Evolutionary conservation across 1,140 invertebrate species (phyloP).

Genomic region (Goniozus legneri): DNA sequence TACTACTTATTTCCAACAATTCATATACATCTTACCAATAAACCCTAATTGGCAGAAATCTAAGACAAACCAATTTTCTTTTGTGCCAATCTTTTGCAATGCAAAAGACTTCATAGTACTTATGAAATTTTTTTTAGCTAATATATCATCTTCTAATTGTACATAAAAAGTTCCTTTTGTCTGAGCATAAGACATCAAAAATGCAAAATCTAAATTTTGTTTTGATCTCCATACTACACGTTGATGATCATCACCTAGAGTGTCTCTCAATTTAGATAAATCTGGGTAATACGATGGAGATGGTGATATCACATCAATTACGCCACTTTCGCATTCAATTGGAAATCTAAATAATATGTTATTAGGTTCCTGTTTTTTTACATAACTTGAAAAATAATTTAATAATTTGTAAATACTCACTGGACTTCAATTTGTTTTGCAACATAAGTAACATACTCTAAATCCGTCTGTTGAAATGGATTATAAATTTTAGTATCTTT

Average conservation of each 20-base stretch:
- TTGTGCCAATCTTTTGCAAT: constrained; percentile 70
- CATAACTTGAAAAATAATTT: background rate
- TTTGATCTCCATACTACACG: constrained; percentile 93
- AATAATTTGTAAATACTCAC: constrained; percentile 55
- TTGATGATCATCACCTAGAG: constrained; percentile 84
- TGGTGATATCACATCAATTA: constrained; percentile 88
- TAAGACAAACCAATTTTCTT: constrained; percentile 85
- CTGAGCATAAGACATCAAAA: constrained; percentile 93
- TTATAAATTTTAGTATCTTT: constrained; percentile 16
- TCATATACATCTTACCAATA: constrained; percentile 69
- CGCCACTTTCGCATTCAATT: constrained; percentile 70
- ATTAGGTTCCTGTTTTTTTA: background rate
- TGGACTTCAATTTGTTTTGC: constrained; percentile 72
- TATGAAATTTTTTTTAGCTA: constrained; percentile 84
- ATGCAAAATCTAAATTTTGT: constrained; percentile 94
- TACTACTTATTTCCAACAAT: too few relatives aligned
- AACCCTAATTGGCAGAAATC: constrained; percentile 94
- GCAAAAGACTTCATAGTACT: constrained; percentile 87
- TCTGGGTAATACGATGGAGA: constrained; percentile 86
- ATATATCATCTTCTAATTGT: constrained; percentile 94
- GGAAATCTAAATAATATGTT: constrained; percentile 62
- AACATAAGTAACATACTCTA: constrained; percentile 67
- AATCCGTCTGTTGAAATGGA: constrained; percentile 59
- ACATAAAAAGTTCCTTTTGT: constrained; percentile 76
- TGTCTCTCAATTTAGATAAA: constrained; percentile 71